Evolutionary conservation across 2,888 invertebrate genomes (phyloP).

Genomic region (Galeruca laticollis): DNA sequence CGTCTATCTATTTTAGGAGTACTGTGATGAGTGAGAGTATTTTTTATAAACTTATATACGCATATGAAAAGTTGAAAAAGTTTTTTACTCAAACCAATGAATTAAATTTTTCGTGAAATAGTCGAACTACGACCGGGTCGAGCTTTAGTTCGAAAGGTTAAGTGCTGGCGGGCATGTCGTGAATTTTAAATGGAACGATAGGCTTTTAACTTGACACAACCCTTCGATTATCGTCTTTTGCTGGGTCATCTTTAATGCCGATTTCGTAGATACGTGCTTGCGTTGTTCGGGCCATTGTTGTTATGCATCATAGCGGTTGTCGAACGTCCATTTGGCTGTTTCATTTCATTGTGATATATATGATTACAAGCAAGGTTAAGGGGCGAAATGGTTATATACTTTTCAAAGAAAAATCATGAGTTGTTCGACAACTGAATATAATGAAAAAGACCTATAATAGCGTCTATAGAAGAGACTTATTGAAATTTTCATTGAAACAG

Average conservation of each 20-base stretch:
- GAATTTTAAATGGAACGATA: slow-evolving; percentile 39
- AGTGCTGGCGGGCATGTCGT: slow-evolving; percentile 16
- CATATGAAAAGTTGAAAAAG: not conserved
- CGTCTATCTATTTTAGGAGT: too few species aligned
- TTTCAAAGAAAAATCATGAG: not conserved
- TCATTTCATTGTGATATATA: slow-evolving; percentile 21
- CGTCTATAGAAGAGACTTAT: too few species aligned
- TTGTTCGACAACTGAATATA: not conserved
- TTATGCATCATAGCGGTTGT: slow-evolving; percentile 26
- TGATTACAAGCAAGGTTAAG: not conserved
- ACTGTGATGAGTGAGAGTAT: too few species aligned
- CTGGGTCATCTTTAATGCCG: slow-evolving; percentile 39
- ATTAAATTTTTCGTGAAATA: not conserved
- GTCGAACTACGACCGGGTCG: not conserved
- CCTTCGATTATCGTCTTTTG: slow-evolving; percentile 44
- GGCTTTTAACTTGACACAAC: slow-evolving; percentile 36
- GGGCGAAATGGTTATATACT: not conserved
- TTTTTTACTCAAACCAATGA: not conserved
- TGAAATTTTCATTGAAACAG: not conserved
- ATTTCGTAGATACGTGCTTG: slow-evolving; percentile 35
- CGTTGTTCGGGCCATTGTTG: slow-evolving; percentile 37
- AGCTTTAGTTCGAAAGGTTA: slow-evolving; percentile 17
- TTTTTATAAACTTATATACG: too few species aligned
- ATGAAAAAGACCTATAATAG: not conserved
- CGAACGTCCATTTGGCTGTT: not conserved